Evolutionary conservation across 1,140 invertebrate genomes (phyloP).

Genomic region (Polypedilum vanderplanki): DNA sequence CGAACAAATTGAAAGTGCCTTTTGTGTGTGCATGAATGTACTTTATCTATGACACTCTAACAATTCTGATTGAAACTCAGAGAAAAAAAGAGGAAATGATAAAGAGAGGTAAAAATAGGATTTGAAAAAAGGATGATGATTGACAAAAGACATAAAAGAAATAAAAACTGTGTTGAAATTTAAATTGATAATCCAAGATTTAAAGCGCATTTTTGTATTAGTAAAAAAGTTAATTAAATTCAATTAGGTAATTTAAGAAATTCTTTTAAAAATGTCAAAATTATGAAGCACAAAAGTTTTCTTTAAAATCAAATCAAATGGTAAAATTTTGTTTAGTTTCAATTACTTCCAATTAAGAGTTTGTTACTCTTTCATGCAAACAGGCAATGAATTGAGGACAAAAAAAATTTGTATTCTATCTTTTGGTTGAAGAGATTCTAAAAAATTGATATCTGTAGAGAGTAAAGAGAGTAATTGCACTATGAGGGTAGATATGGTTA

Average conservation of each 20-base stretch:
- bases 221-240: no score
- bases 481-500: neutral
- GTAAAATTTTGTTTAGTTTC: no score
- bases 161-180: no score
- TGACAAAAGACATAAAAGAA: no score
- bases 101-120: neutral
- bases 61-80: neutral
- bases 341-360: neutral
- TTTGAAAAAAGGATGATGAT: no score
- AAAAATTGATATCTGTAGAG: neutral
- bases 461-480: neutral
- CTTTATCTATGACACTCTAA: no score
- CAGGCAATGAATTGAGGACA: neutral
- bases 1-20: constrained; percentile 12
- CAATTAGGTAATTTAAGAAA: no score
- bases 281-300: no score
- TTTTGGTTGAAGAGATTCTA: neutral
- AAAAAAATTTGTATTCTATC: neutral
- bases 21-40: neutral
- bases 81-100: neutral
- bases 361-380: neutral
- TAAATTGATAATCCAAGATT: no score
- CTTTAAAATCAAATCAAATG: no score
- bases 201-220: no score
- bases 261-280: no score